Evolutionary conservation across 2,797 vertebrate genomes (phyloP).

Genomic region (Neosilurus hyrtlii): DNA sequence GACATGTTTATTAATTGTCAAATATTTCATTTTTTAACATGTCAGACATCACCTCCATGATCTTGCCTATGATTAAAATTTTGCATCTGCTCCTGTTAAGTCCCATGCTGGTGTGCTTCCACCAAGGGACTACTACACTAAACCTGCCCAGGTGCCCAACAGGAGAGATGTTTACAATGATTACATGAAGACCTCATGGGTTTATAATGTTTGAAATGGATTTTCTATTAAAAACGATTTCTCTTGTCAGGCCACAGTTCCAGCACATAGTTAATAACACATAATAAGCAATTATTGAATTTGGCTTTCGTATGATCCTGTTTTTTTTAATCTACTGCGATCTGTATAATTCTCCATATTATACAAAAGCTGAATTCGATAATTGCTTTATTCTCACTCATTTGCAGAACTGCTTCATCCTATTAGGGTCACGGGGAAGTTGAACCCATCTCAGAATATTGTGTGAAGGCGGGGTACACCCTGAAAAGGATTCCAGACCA

Average conservation of each 20-base stretch:
- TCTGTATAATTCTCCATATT: too few species aligned
- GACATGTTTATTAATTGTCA: slow-evolving; percentile 33
- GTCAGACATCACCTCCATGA: slow-evolving; percentile 19
- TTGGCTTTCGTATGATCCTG: too few species aligned
- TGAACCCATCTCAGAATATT: too few species aligned
- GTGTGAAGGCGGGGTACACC: too few species aligned
- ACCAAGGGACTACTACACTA: slow-evolving; percentile 48
- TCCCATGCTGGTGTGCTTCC: neutral
- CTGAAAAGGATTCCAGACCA: too few species aligned
- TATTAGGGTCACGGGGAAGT: too few species aligned
- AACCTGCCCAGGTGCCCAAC: slow-evolving; percentile 39
- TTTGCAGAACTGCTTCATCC: too few species aligned
- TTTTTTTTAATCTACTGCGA: too few species aligned
- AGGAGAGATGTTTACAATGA: slow-evolving; percentile 43
- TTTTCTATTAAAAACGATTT: neutral
- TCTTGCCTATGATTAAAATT: slow-evolving; percentile 29
- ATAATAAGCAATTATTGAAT: neutral
- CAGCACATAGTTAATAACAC: neutral
- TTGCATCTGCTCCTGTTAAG: slow-evolving; percentile 14
- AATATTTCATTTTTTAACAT: slow-evolving; percentile 33
- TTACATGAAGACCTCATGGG: slow-evolving; percentile 62
- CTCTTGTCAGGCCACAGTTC: neutral
- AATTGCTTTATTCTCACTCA: too few species aligned
- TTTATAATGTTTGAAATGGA: slow-evolving; percentile 62
- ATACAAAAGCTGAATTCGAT: too few species aligned